Conservation (phyloP, 2,113 vertebrate species). For the Riparia riparia region DNA sequence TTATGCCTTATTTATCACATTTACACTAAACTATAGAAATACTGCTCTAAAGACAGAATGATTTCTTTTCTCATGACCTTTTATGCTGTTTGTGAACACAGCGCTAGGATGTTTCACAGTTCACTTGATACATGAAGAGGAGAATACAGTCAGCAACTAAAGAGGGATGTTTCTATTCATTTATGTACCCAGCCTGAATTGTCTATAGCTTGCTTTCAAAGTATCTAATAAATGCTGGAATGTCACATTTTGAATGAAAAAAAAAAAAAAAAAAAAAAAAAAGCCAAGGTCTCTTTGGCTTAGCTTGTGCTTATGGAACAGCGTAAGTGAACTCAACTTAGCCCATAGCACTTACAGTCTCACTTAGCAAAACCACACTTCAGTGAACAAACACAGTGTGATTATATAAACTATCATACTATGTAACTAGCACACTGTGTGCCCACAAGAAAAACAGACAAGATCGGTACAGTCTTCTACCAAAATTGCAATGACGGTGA, state of each 20-base stretch:
- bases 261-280: neutral
- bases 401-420: slow-evolving; percentile 10
- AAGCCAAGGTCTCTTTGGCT: neutral
- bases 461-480: neutral
- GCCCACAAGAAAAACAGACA: slow-evolving; percentile 13
- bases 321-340: neutral
- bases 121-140: neutral
- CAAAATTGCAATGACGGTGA: neutral
- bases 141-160: neutral
- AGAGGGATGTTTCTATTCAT: neutral
- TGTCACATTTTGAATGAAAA: neutral
- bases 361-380: neutral
- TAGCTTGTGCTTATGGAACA: neutral
- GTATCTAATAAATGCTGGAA: neutral
- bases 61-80: neutral
- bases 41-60: neutral
- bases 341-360: neutral
- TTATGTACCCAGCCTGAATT: neutral
- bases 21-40: neutral
- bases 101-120: neutral
- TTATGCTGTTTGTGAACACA: neutral
- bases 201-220: neutral
- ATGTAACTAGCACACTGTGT: neutral
- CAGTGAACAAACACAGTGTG: neutral
- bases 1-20: neutral